phyloP scores from a whole-genome alignment of 2,888 invertebrate species.

The Heliconius charithonia region DNA sequence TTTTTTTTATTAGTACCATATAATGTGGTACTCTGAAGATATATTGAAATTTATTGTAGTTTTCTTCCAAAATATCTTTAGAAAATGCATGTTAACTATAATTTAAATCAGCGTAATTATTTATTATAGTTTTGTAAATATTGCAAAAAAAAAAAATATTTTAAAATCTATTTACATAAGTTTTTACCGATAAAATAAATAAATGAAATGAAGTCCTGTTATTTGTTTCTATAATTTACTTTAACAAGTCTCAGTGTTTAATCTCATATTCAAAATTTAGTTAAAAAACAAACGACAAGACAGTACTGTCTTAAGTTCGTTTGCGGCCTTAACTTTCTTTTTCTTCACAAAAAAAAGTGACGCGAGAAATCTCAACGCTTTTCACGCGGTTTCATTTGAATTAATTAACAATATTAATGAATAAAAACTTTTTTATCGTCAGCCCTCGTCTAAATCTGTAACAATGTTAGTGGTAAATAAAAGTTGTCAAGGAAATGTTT shows the following conservation, averaged over 20 bases:
- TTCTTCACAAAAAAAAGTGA: conserved; percentile 63
- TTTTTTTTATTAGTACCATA: neutral
- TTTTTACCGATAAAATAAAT: too few species aligned
- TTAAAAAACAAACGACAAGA: neutral
- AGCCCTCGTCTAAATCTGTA: conserved; percentile 65
- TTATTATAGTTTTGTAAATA: too few species aligned
- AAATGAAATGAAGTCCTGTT: too few species aligned
- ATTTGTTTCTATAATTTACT: too few species aligned
- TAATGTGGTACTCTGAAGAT: too few species aligned
- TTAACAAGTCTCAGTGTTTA: neutral
- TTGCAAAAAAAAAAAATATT: too few species aligned
- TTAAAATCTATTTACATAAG: too few species aligned
- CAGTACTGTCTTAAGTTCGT: conserved; percentile 47
- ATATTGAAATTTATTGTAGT: too few species aligned
- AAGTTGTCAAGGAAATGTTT: conserved; percentile 82
- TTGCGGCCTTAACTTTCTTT: conserved; percentile 71
- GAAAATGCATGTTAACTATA: too few species aligned
- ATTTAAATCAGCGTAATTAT: too few species aligned
- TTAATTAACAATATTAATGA: conserved; percentile 83
- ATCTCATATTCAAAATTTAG: neutral
- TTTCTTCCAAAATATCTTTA: too few species aligned
- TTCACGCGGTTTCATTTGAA: conserved; percentile 82
- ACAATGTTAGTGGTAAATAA: conserved; percentile 83
- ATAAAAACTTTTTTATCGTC: conserved; percentile 77
- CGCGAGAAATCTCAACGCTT: conserved; percentile 76